Evolutionary conservation across 2,888 invertebrate genomes (phyloP).

Genomic region (Lepidochitona cinerea): DNA sequence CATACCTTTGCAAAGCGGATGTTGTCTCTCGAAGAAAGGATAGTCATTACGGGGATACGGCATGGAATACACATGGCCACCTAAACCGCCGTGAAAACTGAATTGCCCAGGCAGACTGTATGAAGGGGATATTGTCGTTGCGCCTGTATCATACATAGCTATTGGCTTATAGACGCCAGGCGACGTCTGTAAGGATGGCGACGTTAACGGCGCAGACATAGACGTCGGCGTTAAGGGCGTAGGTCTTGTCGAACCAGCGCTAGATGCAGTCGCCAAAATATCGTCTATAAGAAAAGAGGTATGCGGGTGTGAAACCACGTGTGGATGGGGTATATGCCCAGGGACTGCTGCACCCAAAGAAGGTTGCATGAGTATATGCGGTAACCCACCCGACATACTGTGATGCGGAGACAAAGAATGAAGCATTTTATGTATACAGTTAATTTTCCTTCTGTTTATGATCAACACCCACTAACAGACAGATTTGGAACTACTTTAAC

Average conservation of each 20-base stretch:
- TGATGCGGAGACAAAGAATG: background rate
- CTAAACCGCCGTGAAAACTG: background rate
- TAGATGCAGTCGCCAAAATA: background rate
- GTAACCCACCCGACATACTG: background rate
- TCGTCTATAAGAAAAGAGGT: conserved; percentile 5
- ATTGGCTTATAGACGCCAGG: background rate
- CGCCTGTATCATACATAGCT: background rate
- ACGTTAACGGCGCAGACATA: background rate
- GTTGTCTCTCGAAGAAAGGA: background rate
- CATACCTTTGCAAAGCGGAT: background rate
- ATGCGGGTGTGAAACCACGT: background rate
- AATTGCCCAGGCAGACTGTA: background rate
- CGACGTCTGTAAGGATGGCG: background rate
- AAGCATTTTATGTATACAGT: background rate
- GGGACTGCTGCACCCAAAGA: background rate
- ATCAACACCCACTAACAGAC: too few species aligned
- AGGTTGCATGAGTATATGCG: background rate
- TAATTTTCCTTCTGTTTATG: too few species aligned
- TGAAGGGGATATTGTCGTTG: background rate
- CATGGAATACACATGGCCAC: background rate
- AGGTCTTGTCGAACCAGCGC: background rate
- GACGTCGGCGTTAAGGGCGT: background rate
- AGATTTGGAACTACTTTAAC: too few species aligned
- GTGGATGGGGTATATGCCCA: background rate
- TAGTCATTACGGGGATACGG: background rate